Evolutionary conservation across 2,113 vertebrate species (phyloP), one percentile per base, ranked within the genome.

Genomic region (Bombycilla garrulus): DNA sequence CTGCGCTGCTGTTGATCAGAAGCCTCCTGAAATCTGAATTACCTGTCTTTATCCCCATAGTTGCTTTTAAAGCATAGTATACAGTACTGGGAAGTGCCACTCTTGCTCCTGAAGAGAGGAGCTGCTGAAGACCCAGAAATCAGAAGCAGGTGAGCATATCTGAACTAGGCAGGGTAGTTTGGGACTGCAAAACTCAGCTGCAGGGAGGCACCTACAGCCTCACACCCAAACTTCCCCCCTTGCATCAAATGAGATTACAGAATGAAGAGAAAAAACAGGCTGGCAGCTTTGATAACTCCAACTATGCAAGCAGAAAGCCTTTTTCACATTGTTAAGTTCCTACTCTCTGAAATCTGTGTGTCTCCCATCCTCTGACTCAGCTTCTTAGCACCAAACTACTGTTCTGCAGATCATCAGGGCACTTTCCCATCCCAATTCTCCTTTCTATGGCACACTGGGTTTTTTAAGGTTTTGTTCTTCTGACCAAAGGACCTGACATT

Each of bases 201-300:
- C 13, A 44, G 67, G 31, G 4, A 16, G 45, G 11, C 5, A 24
- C 0, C 0, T 15, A 35, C 10, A 60, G 36, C 31, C n/a, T 85
- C n/a, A 72, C 21, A 54, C 12, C 26, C 33, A 38, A 44, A 33
- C 26, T 44, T 76, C 7, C 16, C 16, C 21, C 10, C 40, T 86
- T 72, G 6, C 9, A 73, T 50, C 23, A 78, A 69, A 61, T 44
- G 29, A 72, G 65, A 60, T 40, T 60, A 23, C 31, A n/a, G 33
- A 87, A 66, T 62, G 12, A 71, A 71, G 3, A 5, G 50, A 35
- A 81, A 0, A 4, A 51, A 0, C 15, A 54, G 48, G 31, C 28
- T 29, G 25, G 67, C 13, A 50, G 5, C 10, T 70, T 90, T 2
- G 5, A 36, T 53, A 47, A 51, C 12, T 73, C 25, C 38, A 92